These are phyloP conservation scores for Thumatha senex DNA, from an alignment of 2,888 invertebrate species.

Conservation along the genomic window DNA sequence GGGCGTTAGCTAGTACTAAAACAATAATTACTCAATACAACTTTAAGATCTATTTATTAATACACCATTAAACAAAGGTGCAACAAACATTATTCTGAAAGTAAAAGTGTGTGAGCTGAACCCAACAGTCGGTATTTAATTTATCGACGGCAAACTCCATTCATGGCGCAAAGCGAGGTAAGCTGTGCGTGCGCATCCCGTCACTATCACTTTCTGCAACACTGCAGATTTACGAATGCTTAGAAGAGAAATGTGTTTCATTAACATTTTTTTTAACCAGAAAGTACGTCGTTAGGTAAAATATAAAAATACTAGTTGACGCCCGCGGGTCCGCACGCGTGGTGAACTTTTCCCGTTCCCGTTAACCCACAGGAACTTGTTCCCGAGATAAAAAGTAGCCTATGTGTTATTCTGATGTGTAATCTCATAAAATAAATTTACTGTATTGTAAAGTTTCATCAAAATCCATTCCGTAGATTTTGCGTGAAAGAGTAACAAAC, in stretches of 20 bases:
- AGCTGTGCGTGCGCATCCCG: constrained; percentile 60
- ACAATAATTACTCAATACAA: neutral
- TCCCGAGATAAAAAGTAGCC: too few relatives aligned
- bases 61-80: neutral
- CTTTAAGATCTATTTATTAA: constrained; percentile 2
- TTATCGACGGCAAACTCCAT: constrained; percentile 46
- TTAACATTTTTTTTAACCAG: too few relatives aligned
- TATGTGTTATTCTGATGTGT: too few relatives aligned
- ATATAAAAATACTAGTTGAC: too few relatives aligned
- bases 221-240: constrained; percentile 30
- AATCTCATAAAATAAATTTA: too few relatives aligned
- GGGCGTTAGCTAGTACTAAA: neutral
- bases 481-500: too few relatives aligned
- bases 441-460: too few relatives aligned
- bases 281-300: too few relatives aligned
- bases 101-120: constrained; percentile 41
- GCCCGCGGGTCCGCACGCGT: too few relatives aligned
- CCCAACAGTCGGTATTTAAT: constrained; percentile 31
- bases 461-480: too few relatives aligned
- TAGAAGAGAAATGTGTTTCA: constrained; percentile 16
- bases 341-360: too few relatives aligned
- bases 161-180: constrained; percentile 54
- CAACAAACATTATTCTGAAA: constrained; percentile 28
- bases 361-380: too few relatives aligned
- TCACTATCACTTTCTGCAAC: constrained; percentile 66